Conservation (phyloP, 2,113 vertebrate genomes). For the Callionymus lyra region DNA sequence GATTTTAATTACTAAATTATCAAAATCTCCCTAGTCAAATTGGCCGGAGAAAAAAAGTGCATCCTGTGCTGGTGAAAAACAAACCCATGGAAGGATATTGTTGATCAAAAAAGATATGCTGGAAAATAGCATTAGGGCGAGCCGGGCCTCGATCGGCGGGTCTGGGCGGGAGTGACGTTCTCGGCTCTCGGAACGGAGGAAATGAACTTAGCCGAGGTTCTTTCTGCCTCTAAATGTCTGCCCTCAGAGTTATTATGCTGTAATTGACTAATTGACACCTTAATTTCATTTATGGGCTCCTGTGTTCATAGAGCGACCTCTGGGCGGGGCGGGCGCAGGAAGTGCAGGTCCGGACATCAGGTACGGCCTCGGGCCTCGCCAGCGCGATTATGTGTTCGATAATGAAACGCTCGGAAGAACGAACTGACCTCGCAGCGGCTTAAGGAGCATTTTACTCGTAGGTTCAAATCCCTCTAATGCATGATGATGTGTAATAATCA, state of each 20-base stretch:
- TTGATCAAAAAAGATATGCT: slow-evolving; percentile 76
- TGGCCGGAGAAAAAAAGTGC: slow-evolving; percentile 87
- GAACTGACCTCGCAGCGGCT: slow-evolving; percentile 63
- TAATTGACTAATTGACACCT: slow-evolving; percentile 82
- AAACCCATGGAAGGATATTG: slow-evolving; percentile 75
- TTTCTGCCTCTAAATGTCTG: slow-evolving; percentile 73
- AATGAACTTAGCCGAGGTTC: slow-evolving; percentile 74
- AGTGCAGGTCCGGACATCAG: slow-evolving; percentile 58
- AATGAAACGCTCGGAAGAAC: slow-evolving; percentile 65
- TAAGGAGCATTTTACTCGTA: slow-evolving; percentile 53
- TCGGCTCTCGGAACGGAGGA: slow-evolving; percentile 68
- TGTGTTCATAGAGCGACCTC: slow-evolving; percentile 71
- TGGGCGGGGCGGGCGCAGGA: slow-evolving; percentile 64
- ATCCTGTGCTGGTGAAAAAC: slow-evolving; percentile 86
- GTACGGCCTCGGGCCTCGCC: slow-evolving; percentile 51
- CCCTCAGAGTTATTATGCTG: slow-evolving; percentile 73
- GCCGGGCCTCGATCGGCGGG: slow-evolving; percentile 63
- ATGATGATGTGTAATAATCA: slow-evolving; percentile 61
- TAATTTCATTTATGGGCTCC: slow-evolving; percentile 79
- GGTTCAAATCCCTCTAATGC: slow-evolving; percentile 58
- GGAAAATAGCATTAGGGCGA: slow-evolving; percentile 74
- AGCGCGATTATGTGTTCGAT: slow-evolving; percentile 58
- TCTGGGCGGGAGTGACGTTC: slow-evolving; percentile 69
- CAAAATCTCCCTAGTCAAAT: slow-evolving; percentile 99
- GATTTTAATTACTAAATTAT: slow-evolving; percentile 99